These are phyloP conservation scores for Falcaria lacertinaria DNA, from an alignment of 2,888 invertebrate species.

Conservation along the genomic window DNA sequence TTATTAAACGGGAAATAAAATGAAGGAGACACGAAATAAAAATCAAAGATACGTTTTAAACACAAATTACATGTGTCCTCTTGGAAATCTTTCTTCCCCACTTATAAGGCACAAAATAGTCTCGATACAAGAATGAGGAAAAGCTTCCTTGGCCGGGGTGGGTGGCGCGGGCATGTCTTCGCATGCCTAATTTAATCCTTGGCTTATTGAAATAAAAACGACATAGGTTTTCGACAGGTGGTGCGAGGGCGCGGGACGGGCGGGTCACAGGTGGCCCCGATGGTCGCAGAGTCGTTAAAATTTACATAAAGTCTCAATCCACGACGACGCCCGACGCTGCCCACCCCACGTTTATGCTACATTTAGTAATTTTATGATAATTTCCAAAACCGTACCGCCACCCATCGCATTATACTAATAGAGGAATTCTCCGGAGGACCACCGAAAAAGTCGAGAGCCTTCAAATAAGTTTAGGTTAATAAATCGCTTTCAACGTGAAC, in stretches of 20 bases:
- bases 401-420: conserved; percentile 80
- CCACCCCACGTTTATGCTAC: conserved; percentile 79
- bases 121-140: conserved; percentile 43
- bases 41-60: too few relatives aligned
- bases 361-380: conserved; percentile 81
- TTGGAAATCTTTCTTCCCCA: conserved; percentile 11
- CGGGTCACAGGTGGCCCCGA: conserved; percentile 75
- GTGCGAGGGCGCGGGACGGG: conserved; percentile 45
- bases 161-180: conserved; percentile 50
- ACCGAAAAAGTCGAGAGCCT: conserved; percentile 60
- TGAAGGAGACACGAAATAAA: too few relatives aligned
- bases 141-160: conserved; percentile 29
- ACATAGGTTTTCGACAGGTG: conserved; percentile 79
- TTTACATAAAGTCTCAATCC: conserved; percentile 81
- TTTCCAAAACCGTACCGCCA: conserved; percentile 77
- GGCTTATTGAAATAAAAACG: conserved; percentile 79
- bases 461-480: conserved; percentile 72
- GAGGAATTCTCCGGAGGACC: conserved; percentile 62
- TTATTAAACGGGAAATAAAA: too few relatives aligned
- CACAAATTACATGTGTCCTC: conserved; percentile 22
- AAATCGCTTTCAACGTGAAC: conserved; percentile 67
- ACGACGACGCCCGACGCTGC: conserved; percentile 66
- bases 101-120: conserved; percentile 23
- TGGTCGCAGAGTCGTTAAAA: conserved; percentile 80
- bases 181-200: conserved; percentile 77